Evolutionary conservation across 1,140 invertebrate species (phyloP).

Genomic region (Heterodera schachtii): DNA sequence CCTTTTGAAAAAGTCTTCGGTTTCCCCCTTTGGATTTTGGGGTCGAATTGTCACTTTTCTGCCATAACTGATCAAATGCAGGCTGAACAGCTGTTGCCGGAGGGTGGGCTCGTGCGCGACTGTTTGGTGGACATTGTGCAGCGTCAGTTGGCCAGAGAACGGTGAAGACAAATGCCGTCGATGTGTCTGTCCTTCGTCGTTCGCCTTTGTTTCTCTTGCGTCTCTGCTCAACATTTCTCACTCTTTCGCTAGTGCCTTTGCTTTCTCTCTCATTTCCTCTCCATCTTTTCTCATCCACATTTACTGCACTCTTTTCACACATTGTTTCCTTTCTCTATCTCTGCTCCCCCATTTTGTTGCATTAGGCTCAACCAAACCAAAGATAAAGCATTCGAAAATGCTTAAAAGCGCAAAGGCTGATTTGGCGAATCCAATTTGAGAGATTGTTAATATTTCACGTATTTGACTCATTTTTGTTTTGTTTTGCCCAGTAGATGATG

Average conservation of each 20-base stretch:
- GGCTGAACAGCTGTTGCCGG: constrained; percentile 33
- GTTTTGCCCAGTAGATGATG: too few relatives aligned
- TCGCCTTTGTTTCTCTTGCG: neutral
- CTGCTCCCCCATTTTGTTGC: neutral
- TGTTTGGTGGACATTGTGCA: constrained; percentile 41
- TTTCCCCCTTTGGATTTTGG: too few relatives aligned
- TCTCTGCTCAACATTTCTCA: constrained; percentile 1
- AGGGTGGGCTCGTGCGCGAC: constrained; percentile 32
- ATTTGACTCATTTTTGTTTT: neutral
- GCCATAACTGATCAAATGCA: neutral
- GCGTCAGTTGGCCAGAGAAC: constrained; percentile 38
- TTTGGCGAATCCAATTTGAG: neutral
- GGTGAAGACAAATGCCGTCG: neutral
- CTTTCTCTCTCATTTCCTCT: neutral
- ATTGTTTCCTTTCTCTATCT: neutral
- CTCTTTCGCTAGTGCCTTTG: neutral
- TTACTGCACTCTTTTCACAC: neutral
- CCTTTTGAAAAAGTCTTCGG: too few relatives aligned
- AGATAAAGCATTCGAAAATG: neutral
- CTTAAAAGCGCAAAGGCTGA: neutral
- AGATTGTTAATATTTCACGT: neutral
- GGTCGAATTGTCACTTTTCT: neutral
- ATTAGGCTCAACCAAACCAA: neutral
- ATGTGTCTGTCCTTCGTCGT: neutral
- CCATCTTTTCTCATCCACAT: neutral